A percentile compares a stretch with the other conserved stretches of the same genome.
phyloP scores from a whole-genome alignment of 1,140 invertebrate species.

The Cardiocondyla obscurior region DNA sequence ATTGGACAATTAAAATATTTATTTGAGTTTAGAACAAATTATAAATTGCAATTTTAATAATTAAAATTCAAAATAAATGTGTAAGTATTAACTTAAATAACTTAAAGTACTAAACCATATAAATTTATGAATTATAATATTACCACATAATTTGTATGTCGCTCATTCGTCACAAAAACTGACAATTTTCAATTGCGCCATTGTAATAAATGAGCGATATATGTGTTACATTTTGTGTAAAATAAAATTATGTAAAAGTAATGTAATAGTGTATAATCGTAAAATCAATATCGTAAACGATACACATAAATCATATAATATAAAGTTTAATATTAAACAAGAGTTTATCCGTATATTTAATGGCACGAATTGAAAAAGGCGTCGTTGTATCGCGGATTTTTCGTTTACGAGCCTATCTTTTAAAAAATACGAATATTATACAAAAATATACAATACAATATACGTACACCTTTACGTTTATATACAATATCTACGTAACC shows the following conservation, averaged over 20 bases:
- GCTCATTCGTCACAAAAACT: no score
- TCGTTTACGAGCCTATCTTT: constrained; percentile 29
- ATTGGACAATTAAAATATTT: neutral
- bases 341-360: neutral
- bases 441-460: constrained; percentile 62
- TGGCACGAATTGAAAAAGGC: constrained; percentile 24
- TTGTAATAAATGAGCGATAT: no score
- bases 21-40: neutral
- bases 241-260: constrained; percentile 12
- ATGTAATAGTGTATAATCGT: neutral
- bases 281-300: constrained; percentile 8
- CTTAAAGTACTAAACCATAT: constrained; percentile 12
- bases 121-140: neutral
- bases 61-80: neutral
- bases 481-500: constrained; percentile 49
- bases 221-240: neutral
- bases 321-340: constrained; percentile 10
- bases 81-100: neutral
- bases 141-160: neutral
- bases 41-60: neutral
- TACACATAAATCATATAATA: neutral
- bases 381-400: constrained; percentile 69
- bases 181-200: no score
- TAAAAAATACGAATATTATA: constrained; percentile 59
- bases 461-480: constrained; percentile 47